Base-by-base conservation (phyloP, 2,888 invertebrate genomes). In the Tholera decimalis region DNA sequence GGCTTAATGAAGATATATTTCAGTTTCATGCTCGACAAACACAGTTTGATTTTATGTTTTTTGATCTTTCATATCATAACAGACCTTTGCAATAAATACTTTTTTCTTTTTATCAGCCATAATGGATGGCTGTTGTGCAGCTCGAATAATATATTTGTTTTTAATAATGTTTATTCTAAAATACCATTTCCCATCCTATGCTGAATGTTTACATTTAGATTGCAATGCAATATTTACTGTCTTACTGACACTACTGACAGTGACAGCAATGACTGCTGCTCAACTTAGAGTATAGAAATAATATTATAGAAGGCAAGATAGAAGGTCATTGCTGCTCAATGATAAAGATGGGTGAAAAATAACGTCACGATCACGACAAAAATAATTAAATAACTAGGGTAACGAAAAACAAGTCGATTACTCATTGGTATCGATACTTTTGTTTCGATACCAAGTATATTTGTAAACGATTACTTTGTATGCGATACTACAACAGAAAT, bases 21-120 rank as follows among this genome's bases (percentile, higher is more conserved):
- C 18, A 18, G 18, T 6, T 24, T 11, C 24, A 24, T 24, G 8
- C 44, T 13, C 44, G 7, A 24, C 15, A 3, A 24, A 15, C 8
- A 44, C 24, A 44, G 44, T 1, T 13, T 18, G 13, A 30, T 33
- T n/a, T 18, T 18, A 20, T 13, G 11, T 11, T 35, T 26, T 11
- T 35, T 26, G 9, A 22, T 35, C 8, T 28, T 1, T 1, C 11
- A 24, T 22, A 39, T 33, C 1, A 33, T 22, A 46, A 56, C 55
- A 56, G 82, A 93, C 93, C 87, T 94, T 93, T 1, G 89, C 62
- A 39, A 88, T 73, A 72, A 91, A 92, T 71, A 94, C 91, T 88
- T 96, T 96, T 80, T 96, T 96, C 84, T 96, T 96, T 79, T 95
- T 94, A 70, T 94, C 94, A 39, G 94, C 86, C 93, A 94, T 93